phyloP scores from a whole-genome alignment of 2,797 vertebrate species.

The Rhynchotus rufescens region DNA sequence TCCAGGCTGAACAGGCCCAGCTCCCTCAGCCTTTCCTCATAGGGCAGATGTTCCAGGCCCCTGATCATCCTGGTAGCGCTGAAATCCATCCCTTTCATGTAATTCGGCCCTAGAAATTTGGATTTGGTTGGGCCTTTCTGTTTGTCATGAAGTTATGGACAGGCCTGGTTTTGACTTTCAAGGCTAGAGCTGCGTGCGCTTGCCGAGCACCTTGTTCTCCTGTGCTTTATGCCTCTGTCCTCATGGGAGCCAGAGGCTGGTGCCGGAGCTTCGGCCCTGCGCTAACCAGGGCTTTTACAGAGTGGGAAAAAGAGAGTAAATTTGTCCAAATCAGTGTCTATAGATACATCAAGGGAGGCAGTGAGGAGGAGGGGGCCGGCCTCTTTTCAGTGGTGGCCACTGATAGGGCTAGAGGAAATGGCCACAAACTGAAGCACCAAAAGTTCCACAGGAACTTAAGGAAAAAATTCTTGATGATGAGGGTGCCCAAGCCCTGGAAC shows the following conservation, averaged over 20 bases:
- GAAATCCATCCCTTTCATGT: slow-evolving; percentile 38
- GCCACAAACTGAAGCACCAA: no score
- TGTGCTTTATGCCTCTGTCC: not conserved
- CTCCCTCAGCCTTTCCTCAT: no score
- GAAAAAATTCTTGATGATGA: no score
- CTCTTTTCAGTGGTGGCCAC: no score
- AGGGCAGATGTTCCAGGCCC: no score
- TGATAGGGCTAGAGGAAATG: no score
- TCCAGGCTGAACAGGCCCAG: no score
- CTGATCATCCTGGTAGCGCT: no score
- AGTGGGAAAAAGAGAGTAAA: not conserved
- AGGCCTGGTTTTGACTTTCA: not conserved
- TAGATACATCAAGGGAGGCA: no score
- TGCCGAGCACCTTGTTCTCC: not conserved
- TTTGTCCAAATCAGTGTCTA: not conserved
- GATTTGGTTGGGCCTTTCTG: not conserved
- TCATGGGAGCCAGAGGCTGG: not conserved
- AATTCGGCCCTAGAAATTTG: slow-evolving; percentile 10
- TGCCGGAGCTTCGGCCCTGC: not conserved
- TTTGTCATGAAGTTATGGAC: not conserved
- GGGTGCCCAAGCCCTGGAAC: no score
- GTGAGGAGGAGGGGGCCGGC: no score
- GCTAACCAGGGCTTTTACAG: not conserved
- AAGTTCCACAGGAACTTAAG: no score
- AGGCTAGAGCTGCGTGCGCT: not conserved